Evolutionary conservation across 1,140 invertebrate species (phyloP), one percentile per base, ranked within the genome.

Genomic region (Lepidurus apus): DNA sequence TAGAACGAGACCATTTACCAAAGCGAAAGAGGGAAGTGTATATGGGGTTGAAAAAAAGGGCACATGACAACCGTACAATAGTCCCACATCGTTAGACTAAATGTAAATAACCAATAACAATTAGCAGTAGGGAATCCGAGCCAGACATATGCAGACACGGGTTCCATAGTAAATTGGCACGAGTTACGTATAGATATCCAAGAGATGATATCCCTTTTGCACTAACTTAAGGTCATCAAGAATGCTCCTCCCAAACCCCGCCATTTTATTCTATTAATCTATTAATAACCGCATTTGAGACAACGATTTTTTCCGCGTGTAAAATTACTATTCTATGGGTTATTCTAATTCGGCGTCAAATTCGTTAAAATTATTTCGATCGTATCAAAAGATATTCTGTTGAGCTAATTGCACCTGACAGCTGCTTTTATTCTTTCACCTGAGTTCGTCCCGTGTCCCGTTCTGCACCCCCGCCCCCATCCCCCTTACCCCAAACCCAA

Each of bases 51-150:
- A 21, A 65, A 65, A 65, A 17, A 21, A n/a, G 13, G 53, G n/a
- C 53, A 1, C 53, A n/a, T 65, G 53, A 65, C 53, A 65, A 65
- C 53, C 53, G 21, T 17, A 65, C 53, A 65, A 65, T 65, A 17
- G 53, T 65, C 53, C 53, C 53, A 65, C 21, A 65, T 65, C 53
- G n/a, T 65, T 65, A 17, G 53, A 21, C 53, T 65, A 65, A 65
- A 65, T 65, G 53, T n/a, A 65, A 65, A 65, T 65, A 65, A 26
- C 47, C 3, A 65, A 10, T 65, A n/a, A 9, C 53, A 65, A 65
- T 65, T 65, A 65, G 53, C 9, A 65, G 53, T 65, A 65, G 53
- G 53, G 21, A 65, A 65, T 17, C 53, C 34, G 34, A 21, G 21
- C 53, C 53, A 65, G 8, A 65, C 53, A 65, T 17, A 65, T 65